Conservation (phyloP, 2,797 vertebrate genomes). For the Sebastes hubbsi region DNA sequence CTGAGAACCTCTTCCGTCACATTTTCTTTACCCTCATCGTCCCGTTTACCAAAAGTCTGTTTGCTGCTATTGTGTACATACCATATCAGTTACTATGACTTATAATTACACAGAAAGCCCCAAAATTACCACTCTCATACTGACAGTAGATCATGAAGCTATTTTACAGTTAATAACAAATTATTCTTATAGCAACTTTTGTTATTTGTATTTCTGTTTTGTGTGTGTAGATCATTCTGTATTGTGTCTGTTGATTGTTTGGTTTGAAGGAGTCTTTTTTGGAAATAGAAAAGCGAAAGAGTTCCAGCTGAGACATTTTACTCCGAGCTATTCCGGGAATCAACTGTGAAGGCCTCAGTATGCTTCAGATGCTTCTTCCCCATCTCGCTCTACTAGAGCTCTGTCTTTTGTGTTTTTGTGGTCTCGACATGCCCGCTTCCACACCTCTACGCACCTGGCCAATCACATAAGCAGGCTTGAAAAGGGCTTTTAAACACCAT, state of each 20-base stretch:
- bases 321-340: neutral
- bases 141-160: slow-evolving; percentile 68
- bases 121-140: slow-evolving; percentile 46
- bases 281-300: slow-evolving; percentile 5
- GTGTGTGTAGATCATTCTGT: slow-evolving; percentile 58
- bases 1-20: slow-evolving; percentile 57
- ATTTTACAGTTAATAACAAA: slow-evolving; percentile 67
- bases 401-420: neutral
- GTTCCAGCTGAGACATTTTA: slow-evolving; percentile 11
- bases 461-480: neutral
- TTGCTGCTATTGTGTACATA: slow-evolving; percentile 86
- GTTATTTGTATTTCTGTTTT: slow-evolving; percentile 53
- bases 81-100: slow-evolving; percentile 65
- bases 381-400: no score
- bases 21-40: slow-evolving; percentile 40
- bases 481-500: neutral
- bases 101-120: slow-evolving; percentile 65
- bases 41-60: slow-evolving; percentile 83
- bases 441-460: neutral
- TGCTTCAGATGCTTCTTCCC: neutral
- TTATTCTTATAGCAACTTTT: slow-evolving; percentile 63
- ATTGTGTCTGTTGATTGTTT: slow-evolving; percentile 38
- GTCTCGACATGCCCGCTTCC: neutral
- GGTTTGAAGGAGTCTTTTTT: slow-evolving; percentile 62
- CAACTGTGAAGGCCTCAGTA: neutral